Evolutionary conservation across 2,888 invertebrate species (phyloP), one percentile per base, ranked within the genome.

Genomic region (Apotomis capreana): DNA sequence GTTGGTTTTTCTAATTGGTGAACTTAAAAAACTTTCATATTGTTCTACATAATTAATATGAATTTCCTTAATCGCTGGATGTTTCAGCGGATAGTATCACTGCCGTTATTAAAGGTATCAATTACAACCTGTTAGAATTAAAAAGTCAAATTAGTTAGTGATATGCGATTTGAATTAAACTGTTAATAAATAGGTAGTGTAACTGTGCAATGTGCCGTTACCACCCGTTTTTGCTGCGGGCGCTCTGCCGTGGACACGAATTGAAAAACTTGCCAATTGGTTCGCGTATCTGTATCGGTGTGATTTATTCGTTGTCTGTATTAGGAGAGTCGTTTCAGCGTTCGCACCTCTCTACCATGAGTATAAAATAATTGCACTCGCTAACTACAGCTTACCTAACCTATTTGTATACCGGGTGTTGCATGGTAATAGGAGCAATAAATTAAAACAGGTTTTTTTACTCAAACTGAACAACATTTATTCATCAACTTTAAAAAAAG

Each of bases 161-260:
- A 62, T 68, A 68, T 52, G 57, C 57, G 40, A 55, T 55, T 70
- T 68, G 52, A 62, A 68, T 59, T 44, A 63, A 68, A 72, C 52
- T 40, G 36, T 52, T 44, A 60, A 70, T 70, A 70, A 52, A 64
- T 57, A 64, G 62, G 8, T 44, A 36, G 58, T 36, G 62, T 72
- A 72, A 68, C 68, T 68, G 70, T 70, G 62, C 58, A 58, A 37
- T 51, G 62, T 72, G 59, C 72, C 68, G 72, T 72, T 68, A 49
- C 49, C 3, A 72, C 9, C 36, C 49, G 64, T 73, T 73, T 69
- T 69, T 69, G 60, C 64, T 9, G 49, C 36, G 52, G n/a, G 62
- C 72, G 55, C 46, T 59, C 70, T 67, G 60, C 55, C 55, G 61
- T 55, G 59, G 61, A 49, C 46, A 13, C 4, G 8, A 5, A 4